Evolutionary conservation across 2,797 vertebrate genomes (phyloP).

Genomic region (Danio jaintianensis): DNA sequence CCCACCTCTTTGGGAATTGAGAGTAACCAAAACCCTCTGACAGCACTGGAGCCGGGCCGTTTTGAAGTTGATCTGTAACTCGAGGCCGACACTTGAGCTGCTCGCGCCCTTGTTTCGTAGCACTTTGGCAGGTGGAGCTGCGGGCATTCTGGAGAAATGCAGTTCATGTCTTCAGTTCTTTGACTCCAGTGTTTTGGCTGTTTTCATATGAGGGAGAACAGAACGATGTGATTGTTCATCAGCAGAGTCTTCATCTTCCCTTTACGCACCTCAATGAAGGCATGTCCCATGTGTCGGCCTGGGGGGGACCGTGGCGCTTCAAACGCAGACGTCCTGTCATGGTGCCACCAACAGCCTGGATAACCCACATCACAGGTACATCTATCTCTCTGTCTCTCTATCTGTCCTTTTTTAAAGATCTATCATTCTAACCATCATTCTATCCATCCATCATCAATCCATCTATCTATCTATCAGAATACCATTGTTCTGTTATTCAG

Average conservation of each 20-base stretch:
- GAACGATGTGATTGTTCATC: slow-evolving; percentile 27
- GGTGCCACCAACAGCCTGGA: slow-evolving; percentile 63
- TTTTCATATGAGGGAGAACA: background rate
- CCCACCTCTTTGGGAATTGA: slow-evolving; percentile 39
- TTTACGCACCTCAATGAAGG: slow-evolving; percentile 61
- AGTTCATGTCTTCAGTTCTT: background rate
- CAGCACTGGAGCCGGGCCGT: slow-evolving; percentile 50
- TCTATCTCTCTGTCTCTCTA: background rate
- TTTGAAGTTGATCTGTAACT: slow-evolving; percentile 55
- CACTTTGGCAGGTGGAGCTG: slow-evolving; percentile 44
- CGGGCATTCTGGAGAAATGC: slow-evolving; percentile 14
- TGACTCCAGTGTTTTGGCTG: background rate
- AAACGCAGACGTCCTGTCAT: slow-evolving; percentile 60
- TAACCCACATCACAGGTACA: slow-evolving; percentile 62
- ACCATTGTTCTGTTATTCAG: background rate
- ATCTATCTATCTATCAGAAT: background rate
- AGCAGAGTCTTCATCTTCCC: slow-evolving; percentile 17
- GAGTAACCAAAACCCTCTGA: slow-evolving; percentile 51
- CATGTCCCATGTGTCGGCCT: slow-evolving; percentile 65
- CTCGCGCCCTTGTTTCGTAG: slow-evolving; percentile 47
- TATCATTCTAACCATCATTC: too few species aligned
- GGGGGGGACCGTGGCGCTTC: slow-evolving; percentile 61
- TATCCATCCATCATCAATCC: background rate
- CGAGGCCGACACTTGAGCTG: slow-evolving; percentile 60
- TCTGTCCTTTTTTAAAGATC: background rate